Conservation (phyloP, 2,797 vertebrate genomes). For the Hyperoplus lanceolatus region DNA sequence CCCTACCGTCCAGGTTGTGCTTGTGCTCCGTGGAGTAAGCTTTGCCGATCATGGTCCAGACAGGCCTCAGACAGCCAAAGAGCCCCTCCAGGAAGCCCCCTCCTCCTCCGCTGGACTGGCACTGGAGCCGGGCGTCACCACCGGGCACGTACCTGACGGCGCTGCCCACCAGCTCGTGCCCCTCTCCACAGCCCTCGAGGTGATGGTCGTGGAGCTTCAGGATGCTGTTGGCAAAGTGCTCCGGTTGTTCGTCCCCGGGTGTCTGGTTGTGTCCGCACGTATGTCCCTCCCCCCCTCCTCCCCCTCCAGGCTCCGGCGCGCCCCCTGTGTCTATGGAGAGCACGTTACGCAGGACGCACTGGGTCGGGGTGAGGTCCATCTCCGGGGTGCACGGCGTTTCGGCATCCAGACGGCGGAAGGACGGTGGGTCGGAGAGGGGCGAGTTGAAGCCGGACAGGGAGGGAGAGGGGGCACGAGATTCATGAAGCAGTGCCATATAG, state of each 20-base stretch:
- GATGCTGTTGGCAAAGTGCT: constrained; percentile 91
- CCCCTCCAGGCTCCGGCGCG: constrained; percentile 70
- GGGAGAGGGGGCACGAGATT: constrained; percentile 92
- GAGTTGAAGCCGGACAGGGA: constrained; percentile 91
- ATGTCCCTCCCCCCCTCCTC: constrained; percentile 71
- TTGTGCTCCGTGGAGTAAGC: constrained; percentile 97
- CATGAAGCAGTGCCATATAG: constrained; percentile 94
- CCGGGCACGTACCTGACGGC: constrained; percentile 77
- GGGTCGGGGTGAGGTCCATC: constrained; percentile 94
- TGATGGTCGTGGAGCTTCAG: constrained; percentile 91
- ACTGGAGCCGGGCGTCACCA: constrained; percentile 86
- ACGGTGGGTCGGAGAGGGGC: constrained; percentile 88
- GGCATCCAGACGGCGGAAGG: constrained; percentile 89
- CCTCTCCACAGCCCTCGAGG: constrained; percentile 74
- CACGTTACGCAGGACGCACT: constrained; percentile 94
- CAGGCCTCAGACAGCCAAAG: constrained; percentile 94
- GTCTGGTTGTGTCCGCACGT: constrained; percentile 83
- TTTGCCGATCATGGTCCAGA: constrained; percentile 98
- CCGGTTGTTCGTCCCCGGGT: constrained; percentile 86
- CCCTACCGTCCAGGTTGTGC: constrained; percentile 86
- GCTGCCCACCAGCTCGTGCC: constrained; percentile 71
- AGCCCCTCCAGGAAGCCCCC: constrained; percentile 95
- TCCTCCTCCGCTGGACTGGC: constrained; percentile 87
- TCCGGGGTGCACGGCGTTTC: constrained; percentile 93
- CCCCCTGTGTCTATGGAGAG: constrained; percentile 89